phyloP scores from a whole-genome alignment of 2,797 vertebrate species.

The Cynopterus sphinx region DNA sequence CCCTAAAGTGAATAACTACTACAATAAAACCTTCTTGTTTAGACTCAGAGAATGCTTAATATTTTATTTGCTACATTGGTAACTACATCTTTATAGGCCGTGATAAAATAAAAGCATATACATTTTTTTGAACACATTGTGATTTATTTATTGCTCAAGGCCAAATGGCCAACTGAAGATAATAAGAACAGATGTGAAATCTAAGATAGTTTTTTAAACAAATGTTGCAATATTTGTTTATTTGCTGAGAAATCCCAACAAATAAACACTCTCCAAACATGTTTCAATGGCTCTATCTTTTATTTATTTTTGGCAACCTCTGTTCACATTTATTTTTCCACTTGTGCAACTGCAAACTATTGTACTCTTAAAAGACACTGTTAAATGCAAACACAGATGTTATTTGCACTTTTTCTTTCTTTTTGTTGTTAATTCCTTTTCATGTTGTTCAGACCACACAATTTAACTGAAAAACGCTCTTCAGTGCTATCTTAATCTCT shows the following conservation, averaged over 20 bases:
- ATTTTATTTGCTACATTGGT: background rate
- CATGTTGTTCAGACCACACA: background rate
- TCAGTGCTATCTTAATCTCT: background rate
- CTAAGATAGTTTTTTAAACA: background rate
- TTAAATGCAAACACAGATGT: background rate
- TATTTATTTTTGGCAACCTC: slow-evolving; percentile 6
- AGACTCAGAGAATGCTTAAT: background rate
- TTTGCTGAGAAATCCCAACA: background rate
- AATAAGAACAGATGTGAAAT: background rate
- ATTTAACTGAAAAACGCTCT: background rate
- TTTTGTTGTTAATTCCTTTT: background rate
- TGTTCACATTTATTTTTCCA: background rate
- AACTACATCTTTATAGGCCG: background rate
- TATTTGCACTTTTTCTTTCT: background rate
- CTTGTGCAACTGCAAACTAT: background rate
- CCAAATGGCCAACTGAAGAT: background rate
- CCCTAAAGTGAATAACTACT: background rate
- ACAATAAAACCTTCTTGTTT: background rate
- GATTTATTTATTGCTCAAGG: background rate
- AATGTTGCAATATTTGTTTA: background rate
- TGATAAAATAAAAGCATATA: background rate
- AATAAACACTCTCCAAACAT: background rate
- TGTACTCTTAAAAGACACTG: background rate
- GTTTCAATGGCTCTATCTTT: background rate
- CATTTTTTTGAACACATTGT: background rate